These are phyloP conservation scores for Nematostella vectensis DNA, from an alignment of 92 coral and sea anemone species.

Conservation along the genomic window DNA sequence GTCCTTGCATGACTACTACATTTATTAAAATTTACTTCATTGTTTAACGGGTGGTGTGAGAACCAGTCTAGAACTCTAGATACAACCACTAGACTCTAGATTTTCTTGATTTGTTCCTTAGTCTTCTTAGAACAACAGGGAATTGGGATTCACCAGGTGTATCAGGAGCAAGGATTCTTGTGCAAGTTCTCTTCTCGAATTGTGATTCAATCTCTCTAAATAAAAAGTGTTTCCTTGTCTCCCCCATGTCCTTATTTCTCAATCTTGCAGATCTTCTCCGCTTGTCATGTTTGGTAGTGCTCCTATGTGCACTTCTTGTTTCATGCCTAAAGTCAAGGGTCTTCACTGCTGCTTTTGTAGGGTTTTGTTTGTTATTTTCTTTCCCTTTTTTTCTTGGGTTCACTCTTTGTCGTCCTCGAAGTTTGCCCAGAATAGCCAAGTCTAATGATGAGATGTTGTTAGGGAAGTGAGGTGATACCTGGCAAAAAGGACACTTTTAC, in stretches of 20 bases:
- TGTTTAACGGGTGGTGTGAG: no score
- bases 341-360: neutral
- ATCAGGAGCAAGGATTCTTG: constrained; percentile 39
- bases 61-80: no score
- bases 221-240: constrained; percentile 23
- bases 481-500: neutral
- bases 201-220: constrained; percentile 10
- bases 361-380: constrained; percentile 7
- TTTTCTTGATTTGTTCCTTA: constrained; percentile 12
- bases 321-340: constrained; percentile 29
- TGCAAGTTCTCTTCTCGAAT: constrained; percentile 9
- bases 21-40: no score
- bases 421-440: no score
- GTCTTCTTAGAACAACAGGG: constrained; percentile 33
- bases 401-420: no score
- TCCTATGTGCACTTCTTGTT: constrained; percentile 3
- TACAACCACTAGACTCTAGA: neutral
- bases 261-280: constrained; percentile 16
- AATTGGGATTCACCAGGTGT: constrained; percentile 36
- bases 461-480: constrained; percentile 70
- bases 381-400: constrained; percentile 5
- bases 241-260: constrained; percentile 5
- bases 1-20: no score
- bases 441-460: neutral
- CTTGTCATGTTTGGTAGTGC: neutral